Percentiles rank a stretch among this genome's conserved stretches.
phyloP scores from a whole-genome alignment of 2,797 vertebrate genomes.

The Enteromius paludinosus region DNA sequence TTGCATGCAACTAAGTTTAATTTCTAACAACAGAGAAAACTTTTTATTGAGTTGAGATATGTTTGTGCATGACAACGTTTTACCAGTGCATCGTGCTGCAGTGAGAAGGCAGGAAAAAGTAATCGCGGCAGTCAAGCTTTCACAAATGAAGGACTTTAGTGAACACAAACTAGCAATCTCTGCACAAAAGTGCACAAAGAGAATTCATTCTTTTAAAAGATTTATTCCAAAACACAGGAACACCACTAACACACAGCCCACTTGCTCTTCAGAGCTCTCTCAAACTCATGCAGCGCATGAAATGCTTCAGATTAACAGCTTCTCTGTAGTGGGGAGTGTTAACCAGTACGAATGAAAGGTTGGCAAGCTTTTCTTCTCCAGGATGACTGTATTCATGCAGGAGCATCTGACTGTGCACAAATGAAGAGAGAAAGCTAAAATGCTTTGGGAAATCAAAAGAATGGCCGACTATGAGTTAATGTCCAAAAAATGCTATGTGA shows the following conservation, averaged over 20 bases:
- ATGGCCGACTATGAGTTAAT: not conserved
- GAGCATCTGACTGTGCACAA: slow-evolving; percentile 26
- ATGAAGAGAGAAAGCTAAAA: slow-evolving; percentile 24
- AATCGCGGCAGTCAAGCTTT: not conserved
- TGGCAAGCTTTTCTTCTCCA: slow-evolving; percentile 25
- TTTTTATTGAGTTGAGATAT: not conserved
- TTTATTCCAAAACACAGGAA: not conserved
- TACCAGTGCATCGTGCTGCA: not conserved
- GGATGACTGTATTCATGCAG: slow-evolving; percentile 2
- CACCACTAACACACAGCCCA: slow-evolving; percentile 1
- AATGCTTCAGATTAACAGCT: slow-evolving; percentile 40
- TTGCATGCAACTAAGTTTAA: not conserved
- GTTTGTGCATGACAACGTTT: not conserved
- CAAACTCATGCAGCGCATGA: slow-evolving; percentile 8
- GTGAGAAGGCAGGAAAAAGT: not conserved
- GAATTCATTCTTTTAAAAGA: not conserved
- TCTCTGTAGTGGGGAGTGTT: slow-evolving; percentile 28
- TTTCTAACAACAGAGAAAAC: not conserved
- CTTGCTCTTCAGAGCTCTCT: slow-evolving; percentile 11
- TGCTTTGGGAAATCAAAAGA: slow-evolving; percentile 8
- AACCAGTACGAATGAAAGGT: slow-evolving; percentile 31
- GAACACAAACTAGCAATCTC: not conserved
- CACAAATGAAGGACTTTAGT: not conserved
- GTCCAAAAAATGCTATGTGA: not conserved
- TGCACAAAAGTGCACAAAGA: not conserved